phyloP scores from a whole-genome alignment of 2,797 vertebrate species.

The Danio choprae region DNA sequence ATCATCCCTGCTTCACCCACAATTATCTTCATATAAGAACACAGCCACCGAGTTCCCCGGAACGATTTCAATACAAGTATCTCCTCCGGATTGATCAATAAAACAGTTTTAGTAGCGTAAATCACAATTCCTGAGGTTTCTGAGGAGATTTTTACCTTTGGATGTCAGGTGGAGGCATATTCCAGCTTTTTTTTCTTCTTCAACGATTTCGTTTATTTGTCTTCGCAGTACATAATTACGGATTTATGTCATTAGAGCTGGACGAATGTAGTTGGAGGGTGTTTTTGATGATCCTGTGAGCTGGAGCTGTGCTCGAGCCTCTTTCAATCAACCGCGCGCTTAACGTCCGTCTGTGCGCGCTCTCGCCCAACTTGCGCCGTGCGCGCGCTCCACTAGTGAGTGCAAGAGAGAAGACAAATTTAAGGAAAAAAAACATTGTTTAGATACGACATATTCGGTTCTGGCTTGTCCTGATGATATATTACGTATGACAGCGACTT shows the following conservation, averaged over 20 bases:
- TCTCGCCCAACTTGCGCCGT: background rate
- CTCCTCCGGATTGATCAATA: background rate
- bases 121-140: slow-evolving; percentile 14
- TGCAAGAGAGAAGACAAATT: background rate
- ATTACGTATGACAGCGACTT: background rate
- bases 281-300: slow-evolving; percentile 8
- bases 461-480: background rate
- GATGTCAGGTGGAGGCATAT: slow-evolving; percentile 44
- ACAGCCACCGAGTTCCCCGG: background rate
- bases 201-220: background rate
- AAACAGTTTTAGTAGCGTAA: background rate
- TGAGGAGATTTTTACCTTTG: slow-evolving; percentile 36
- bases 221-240: background rate
- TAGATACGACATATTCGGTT: background rate
- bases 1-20: slow-evolving; percentile 60
- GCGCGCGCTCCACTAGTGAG: background rate
- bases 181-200: background rate
- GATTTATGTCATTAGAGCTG: background rate
- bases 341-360: slow-evolving; percentile 43
- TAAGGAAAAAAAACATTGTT: background rate
- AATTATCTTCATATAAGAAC: background rate
- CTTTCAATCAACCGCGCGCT: slow-evolving; percentile 31
- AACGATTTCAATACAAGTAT: background rate
- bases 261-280: background rate
- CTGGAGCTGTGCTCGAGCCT: slow-evolving; percentile 49